Percentiles rank a stretch among this genome's conserved stretches.
phyloP scores from a whole-genome alignment of 37 sponge, comb jelly and placozoan genomes.

The Spongilla lacustris region DNA sequence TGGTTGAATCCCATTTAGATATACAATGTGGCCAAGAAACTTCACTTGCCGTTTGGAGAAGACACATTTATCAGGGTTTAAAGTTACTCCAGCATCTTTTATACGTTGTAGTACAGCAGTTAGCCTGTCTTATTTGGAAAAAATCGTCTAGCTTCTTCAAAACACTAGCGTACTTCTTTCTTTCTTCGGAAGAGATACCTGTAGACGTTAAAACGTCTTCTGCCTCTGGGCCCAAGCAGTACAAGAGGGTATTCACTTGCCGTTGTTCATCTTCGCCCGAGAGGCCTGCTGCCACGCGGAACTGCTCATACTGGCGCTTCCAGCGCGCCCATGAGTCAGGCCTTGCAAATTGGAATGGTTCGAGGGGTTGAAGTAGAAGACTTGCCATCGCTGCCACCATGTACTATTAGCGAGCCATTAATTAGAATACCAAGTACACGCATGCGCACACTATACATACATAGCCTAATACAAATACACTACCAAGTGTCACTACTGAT shows the following conservation, averaged over 20 bases:
- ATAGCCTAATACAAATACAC: too few relatives aligned
- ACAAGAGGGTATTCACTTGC: not conserved
- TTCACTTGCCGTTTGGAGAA: slow-evolving; percentile 8
- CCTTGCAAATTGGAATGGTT: too few relatives aligned
- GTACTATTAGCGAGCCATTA: too few relatives aligned
- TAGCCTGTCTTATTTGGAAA: not conserved
- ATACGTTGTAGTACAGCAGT: slow-evolving; percentile 1
- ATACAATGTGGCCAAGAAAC: slow-evolving; percentile 40
- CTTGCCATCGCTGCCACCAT: too few relatives aligned
- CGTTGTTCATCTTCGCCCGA: not conserved
- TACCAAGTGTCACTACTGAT: too few relatives aligned
- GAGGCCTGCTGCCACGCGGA: not conserved
- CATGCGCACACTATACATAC: too few relatives aligned
- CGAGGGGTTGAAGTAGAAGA: too few relatives aligned
- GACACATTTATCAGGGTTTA: slow-evolving; percentile 29
- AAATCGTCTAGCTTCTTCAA: too few relatives aligned
- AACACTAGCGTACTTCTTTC: not conserved
- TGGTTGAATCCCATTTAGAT: slow-evolving; percentile 25
- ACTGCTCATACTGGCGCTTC: not conserved
- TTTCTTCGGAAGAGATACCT: not conserved
- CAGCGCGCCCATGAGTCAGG: not conserved
- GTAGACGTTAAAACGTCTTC: slow-evolving; percentile 7
- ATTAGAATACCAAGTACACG: too few relatives aligned
- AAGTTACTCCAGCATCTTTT: slow-evolving; percentile 24
- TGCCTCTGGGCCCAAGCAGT: slow-evolving; percentile 2